Base-by-base conservation (phyloP, 2,888 invertebrate genomes). In the Ophioninae sp. region DNA sequence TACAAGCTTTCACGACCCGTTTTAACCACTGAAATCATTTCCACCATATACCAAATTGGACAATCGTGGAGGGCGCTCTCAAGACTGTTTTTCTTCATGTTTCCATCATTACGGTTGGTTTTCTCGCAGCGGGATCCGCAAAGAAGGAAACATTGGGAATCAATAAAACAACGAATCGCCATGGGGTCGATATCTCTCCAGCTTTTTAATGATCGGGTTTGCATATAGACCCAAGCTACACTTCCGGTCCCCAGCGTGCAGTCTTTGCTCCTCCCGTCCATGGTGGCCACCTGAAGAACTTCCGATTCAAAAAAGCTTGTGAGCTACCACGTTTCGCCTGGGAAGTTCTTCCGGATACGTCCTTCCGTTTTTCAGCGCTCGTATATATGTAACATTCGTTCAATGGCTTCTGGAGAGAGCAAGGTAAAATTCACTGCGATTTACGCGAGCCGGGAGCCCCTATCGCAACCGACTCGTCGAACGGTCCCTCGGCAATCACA, bases 381-480 rank as follows among this genome's bases (percentile, higher is more conserved):
- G 20, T 51, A 22, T 67, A 39, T 58, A 22, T 76, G 44, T 41
- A 30, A 23, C 22, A 63, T 37, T 56, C n/a, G 23, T 65, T 72
- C 41, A 44, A 73, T 61, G 71, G 81, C 74, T 74, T 37, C 67
- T 71, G 51, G 17, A 51, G 51, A 71, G 30, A 59, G 30, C 6
- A 51, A 23, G 17, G 68, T 63, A 63, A 79, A 86, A 84, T 85
- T 86, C 82, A 82, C 79, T 72, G 80, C 78, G 80, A 85, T 82
- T 82, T 82, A 63, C 77, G 72, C 73, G 67, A 41, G 41, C 41
- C 61, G 65, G 9, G 78, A 69, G 79, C 71, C 77, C 74, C 51
- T 64, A 75, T 59, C 68, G 71, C 77, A 77, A 67, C 69, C 20
- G 76, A 74, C 69, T 58, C 69, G 23, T 63, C 74, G 58, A 65